phyloP scores from a whole-genome alignment of 37 sponge, comb jelly and placozoan genomes.

The Aplysina aerophoba region DNA sequence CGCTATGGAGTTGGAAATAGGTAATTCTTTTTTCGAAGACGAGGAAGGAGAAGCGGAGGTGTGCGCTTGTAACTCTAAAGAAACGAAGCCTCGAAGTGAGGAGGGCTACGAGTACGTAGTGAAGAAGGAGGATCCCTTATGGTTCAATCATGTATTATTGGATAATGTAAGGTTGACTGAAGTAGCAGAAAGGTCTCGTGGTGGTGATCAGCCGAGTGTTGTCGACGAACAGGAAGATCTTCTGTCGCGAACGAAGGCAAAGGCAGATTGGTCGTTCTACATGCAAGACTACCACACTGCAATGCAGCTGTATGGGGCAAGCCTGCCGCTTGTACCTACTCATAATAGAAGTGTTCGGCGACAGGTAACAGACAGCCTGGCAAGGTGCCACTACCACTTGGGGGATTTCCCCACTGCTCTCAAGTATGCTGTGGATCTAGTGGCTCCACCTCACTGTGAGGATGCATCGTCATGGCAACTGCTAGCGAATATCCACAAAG shows the following conservation, averaged over 20 bases:
- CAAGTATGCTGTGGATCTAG: background rate
- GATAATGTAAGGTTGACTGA: no score
- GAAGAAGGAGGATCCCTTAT: conserved; percentile 5
- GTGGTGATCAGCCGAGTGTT: background rate
- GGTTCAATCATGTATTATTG: background rate
- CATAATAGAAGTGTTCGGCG: background rate
- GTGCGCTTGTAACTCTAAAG: no score
- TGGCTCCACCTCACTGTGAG: background rate
- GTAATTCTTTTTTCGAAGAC: no score
- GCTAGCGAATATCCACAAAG: background rate
- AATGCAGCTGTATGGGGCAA: background rate
- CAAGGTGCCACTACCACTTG: background rate
- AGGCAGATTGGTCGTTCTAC: conserved; percentile 9
- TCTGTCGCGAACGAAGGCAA: background rate
- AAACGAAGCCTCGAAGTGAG: no score
- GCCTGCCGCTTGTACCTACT: background rate
- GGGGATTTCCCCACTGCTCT: background rate
- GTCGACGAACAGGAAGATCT: background rate
- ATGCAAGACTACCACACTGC: background rate
- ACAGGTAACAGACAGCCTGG: conserved; percentile 7
- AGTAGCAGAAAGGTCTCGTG: no score
- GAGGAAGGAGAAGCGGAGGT: no score
- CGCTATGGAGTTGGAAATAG: no score
- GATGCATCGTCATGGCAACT: conserved; percentile 21
- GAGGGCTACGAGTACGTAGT: background rate